Percentiles rank a stretch among this genome's conserved stretches.
Evolutionary conservation across 2,113 vertebrate genomes (phyloP).

Genomic region (Nyctereutes procyonoides): DNA sequence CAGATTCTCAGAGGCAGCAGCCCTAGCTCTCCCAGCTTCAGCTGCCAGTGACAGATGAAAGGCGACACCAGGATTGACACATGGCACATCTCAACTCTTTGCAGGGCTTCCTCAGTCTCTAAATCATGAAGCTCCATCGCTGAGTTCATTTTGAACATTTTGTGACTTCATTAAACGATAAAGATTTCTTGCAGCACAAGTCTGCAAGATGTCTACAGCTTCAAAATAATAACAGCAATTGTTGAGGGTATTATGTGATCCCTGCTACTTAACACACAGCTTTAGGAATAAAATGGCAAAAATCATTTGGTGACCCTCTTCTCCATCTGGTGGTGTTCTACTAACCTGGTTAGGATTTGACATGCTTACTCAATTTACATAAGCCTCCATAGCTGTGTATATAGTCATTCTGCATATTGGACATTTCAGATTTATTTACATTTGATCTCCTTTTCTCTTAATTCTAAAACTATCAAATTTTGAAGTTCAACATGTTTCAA

Average conservation of each 20-base stretch:
- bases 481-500: neutral
- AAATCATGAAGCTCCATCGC: neutral
- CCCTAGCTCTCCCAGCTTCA: accelerated
- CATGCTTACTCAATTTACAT: neutral
- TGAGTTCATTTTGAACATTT: neutral
- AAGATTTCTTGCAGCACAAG: neutral
- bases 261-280: neutral
- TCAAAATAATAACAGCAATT: neutral
- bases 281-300: neutral
- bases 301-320: neutral
- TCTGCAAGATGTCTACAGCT: neutral
- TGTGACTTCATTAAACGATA: neutral
- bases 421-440: neutral
- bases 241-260: neutral
- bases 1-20: neutral
- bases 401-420: neutral
- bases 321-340: neutral
- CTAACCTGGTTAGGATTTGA: slow-evolving; percentile 36
- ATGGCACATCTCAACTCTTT: accelerated
- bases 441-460: slow-evolving; percentile 10
- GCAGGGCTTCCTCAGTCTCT: neutral
- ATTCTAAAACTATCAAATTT: neutral
- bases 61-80: accelerated
- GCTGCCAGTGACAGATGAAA: neutral
- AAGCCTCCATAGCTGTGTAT: neutral